Base-by-base conservation (phyloP, 2,888 invertebrate species). In the Acanthococcus lagerstroemiae region DNA sequence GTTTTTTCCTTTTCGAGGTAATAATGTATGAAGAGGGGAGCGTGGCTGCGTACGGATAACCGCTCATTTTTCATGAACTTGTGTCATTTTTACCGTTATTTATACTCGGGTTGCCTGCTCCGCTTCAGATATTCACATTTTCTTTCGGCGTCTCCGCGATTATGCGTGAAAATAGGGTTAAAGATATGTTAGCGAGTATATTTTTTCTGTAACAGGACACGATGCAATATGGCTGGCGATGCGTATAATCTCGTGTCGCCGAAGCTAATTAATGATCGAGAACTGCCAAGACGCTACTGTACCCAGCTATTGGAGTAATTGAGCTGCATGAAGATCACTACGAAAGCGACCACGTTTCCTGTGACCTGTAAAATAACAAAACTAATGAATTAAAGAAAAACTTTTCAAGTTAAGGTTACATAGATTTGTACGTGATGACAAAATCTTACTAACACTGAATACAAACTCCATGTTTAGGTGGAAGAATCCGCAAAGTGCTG, bases 1-100 rank as follows among this genome's bases (percentile, higher is more conserved):
- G 37, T 56, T 56, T 56, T 56, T 37, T 37, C 44, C 6, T 19
- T 57, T 17, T 46, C 46, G 48, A 21, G n/a, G n/a, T n/a, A n/a
- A n/a, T n/a, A n/a, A n/a, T n/a, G n/a, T n/a, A n/a, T n/a, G n/a
- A n/a, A n/a, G n/a, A n/a, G n/a, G n/a, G n/a, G n/a, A n/a, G 22
- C 15, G 24, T 21, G 26, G 7, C 27, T 15, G 25, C 19, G 27
- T 27, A 26, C 22, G 3, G 9, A 9, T 27, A 50, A 61, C 25
- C 22, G 50, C 26, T 61, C 60, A 50, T 61, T 61, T 61, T 61
- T 61, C 60, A 61, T 61, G 30, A 19, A 26, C 26, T 27, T 48
- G 27, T 61, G 60, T 61, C 60, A 61, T 50, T 61, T 61, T 61
- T 50, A 61, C 30, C 30, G 60, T 61, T 61, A 61, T 50, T 61